Base-by-base conservation (phyloP, 2,113 vertebrate species). In the Chaetorhynchus papuensis region DNA sequence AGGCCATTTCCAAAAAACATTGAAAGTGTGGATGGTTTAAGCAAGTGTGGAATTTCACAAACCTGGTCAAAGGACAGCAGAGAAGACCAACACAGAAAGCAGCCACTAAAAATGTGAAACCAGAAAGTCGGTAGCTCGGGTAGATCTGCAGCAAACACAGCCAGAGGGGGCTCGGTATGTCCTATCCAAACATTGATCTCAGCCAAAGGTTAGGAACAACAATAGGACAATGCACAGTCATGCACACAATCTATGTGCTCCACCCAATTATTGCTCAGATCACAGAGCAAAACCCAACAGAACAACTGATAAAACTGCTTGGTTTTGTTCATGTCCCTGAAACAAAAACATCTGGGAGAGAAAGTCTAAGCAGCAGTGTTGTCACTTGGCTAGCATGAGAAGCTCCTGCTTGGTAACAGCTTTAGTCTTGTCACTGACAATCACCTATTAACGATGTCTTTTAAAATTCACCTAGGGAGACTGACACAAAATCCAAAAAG, bases 381-480 rank as follows among this genome's bases (percentile, higher is more conserved):
- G 79, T 70, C 90, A 93, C 60, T 68, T 93, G 93, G 93, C 85
- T 91, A 93, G 60, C 52, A 33, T 1, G 35, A 95, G 42, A 87
- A 94, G 75, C 47, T 71, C 45, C 70, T 87, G 68, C 31, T 71
- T 83, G 54, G 7, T 66, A 94, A 81, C 11, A 90, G 72, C 83
- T 93, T 83, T 56, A 89, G 60, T 71, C 56, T 91, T 95, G 83
- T 79, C 89, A 64, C 86, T 95, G 94, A 83, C 82, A 95, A 92
- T 74, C 85, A 83, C 60, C 60, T 64, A 53, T 87, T 93, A 95
- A 95, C 59, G 68, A 87, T 86, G 68, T 87, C 92, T 96, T 94
- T 94, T 83, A 83, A 86, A 94, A 90, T 90, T 91, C 87, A 78
- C 53, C 93, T 83, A 56, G 92, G 90, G 96, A 96, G 84, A 96